Evolutionary conservation across 2,113 vertebrate genomes (phyloP), one percentile per base, ranked within the genome.

Genomic region (Psittacara wagleri): DNA sequence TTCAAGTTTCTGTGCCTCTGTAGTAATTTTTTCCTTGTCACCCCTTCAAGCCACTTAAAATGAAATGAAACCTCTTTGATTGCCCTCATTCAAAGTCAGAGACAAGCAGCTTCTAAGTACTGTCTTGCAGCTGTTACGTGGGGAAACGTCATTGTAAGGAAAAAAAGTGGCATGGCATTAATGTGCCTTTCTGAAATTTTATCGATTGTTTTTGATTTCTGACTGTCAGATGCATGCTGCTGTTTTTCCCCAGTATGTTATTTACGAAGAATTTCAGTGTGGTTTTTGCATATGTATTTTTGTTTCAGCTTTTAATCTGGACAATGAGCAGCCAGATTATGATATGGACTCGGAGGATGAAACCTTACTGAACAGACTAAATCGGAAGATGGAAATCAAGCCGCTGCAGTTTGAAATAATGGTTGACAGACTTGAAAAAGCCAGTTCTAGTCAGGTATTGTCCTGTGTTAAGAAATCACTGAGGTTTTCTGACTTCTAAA

Each of bases 311-410:
- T 98, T 99, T 84, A 98, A 99, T 95, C 97, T 99, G 97, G 99
- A 99, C 97, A 98, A 98, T 62, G 99, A 99, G 14, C 98, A 99
- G 97, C 98, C 99, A 62, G 99, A 99, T 97, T 99, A 99, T 68
- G 99, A 99, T 95, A 99, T 99, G 99, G 99, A 99, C 97, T 99
- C 99, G 11, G 99, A 99, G 98, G 99, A 99, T 66, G 99, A 99
- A 92, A 99, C 98, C 23, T 97, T 99, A 68, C 98, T 99, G 92
- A 99, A 99, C 97, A 98, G 99, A 91, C 98, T 99, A 51, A 99
- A 99, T 97, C 98, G 99, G 91, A 99, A 99, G 95, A 99, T 99
- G 98, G 99, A 99, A 96, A 98, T 99, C 95, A 99, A 98, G 94
- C 98, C 99, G 13, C 97, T 99, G 94, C 99, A 99, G 97, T 99